These are phyloP conservation scores for Volucella bombylans DNA, from an alignment of 2,888 invertebrate genomes.

Conservation along the genomic window DNA sequence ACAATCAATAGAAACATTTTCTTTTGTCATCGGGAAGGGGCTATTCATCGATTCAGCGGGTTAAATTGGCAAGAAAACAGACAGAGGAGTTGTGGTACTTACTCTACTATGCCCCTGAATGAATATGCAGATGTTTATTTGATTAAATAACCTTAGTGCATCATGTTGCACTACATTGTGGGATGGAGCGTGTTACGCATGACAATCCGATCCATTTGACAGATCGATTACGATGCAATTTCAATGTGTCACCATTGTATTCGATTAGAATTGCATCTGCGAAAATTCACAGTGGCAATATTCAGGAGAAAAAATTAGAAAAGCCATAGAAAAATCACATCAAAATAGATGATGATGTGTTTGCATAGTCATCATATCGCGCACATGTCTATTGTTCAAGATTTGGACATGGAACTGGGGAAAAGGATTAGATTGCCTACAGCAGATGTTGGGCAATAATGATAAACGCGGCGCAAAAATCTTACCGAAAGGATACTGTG, in stretches of 20 bases:
- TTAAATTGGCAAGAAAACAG: constrained; percentile 51
- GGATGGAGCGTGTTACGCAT: constrained; percentile 59
- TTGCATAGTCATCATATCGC: constrained; percentile 63
- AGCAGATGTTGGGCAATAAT: constrained; percentile 71
- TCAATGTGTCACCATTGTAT: constrained; percentile 6
- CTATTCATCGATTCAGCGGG: constrained; percentile 58
- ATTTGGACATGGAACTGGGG: constrained; percentile 36
- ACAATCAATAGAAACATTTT: constrained; percentile 54
- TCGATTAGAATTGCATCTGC: constrained; percentile 65
- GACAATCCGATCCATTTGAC: constrained; percentile 60
- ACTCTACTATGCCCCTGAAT: constrained; percentile 18
- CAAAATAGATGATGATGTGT: constrained; percentile 25
- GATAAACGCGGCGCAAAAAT: constrained; percentile 41
- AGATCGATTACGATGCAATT: constrained; percentile 60
- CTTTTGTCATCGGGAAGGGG: constrained; percentile 37
- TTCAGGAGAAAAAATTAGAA: constrained; percentile 44
- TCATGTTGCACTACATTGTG: constrained; percentile 48
- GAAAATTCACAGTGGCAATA: constrained; percentile 63
- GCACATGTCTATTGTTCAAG: constrained; percentile 63
- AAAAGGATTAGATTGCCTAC: constrained; percentile 64
- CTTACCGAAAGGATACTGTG: constrained; percentile 21
- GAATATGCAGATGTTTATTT: constrained; percentile 58
- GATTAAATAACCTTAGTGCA: constrained; percentile 55
- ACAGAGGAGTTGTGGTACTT: too few relatives aligned
- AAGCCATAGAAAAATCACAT: constrained; percentile 20